A percentile compares a stretch with the other conserved stretches of the same genome.
These are phyloP conservation scores for Emydocephalus ijimae DNA, from an alignment of 2,113 vertebrate genomes.

Conservation along the genomic window DNA sequence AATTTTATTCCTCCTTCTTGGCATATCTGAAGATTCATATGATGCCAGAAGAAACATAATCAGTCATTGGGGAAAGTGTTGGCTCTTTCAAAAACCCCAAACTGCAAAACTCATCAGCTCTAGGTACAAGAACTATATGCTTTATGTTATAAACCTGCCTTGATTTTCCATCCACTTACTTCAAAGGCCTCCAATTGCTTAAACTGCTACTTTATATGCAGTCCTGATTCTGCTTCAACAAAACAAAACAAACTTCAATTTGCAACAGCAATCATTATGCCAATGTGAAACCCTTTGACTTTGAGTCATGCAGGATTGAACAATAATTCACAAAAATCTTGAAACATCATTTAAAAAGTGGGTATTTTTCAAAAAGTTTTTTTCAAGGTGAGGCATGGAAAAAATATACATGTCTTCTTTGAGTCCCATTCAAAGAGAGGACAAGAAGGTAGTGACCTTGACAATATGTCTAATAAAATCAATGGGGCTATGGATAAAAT, in stretches of 20 bases:
- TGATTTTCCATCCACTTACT: constrained; percentile 24
- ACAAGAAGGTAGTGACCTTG: neutral
- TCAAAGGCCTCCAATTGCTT: neutral
- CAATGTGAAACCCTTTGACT: constrained; percentile 5
- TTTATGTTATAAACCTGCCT: neutral
- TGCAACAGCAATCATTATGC: neutral
- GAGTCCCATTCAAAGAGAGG: neutral
- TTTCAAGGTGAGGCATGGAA: neutral
- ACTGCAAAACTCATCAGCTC: constrained; percentile 22
- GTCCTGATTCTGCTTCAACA: neutral
- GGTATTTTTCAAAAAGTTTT: neutral
- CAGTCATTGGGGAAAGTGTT: accelerated
- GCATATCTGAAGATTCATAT: neutral
- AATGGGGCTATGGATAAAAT: constrained; percentile 33
- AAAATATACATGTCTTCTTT: neutral
- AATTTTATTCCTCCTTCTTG: constrained; percentile 5
- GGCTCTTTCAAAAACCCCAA: neutral
- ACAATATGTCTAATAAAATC: constrained; percentile 20
- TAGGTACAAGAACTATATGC: neutral
- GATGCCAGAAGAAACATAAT: constrained; percentile 26
- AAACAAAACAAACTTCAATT: constrained; percentile 11
- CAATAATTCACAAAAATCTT: neutral
- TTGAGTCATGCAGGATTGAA: neutral
- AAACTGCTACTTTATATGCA: neutral
- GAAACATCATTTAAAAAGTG: neutral